These are phyloP conservation scores for Temnothorax ravouxi DNA, from an alignment of 2,888 invertebrate species.

Conservation along the genomic window DNA sequence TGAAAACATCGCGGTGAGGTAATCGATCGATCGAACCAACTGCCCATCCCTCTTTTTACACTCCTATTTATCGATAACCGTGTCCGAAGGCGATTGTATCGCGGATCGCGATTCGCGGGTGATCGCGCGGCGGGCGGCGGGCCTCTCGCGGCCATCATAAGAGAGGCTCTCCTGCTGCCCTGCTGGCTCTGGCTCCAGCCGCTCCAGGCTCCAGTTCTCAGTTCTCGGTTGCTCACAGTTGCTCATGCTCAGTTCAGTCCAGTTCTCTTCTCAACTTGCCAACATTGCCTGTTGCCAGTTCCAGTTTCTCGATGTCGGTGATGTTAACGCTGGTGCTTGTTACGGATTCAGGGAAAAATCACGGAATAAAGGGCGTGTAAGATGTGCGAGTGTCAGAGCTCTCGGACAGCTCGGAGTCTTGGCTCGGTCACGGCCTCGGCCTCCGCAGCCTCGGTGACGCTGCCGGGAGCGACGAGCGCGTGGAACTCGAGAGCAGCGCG, in stretches of 20 bases:
- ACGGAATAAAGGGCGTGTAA: conserved; percentile 71
- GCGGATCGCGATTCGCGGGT: neutral
- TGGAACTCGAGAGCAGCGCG: conserved; percentile 56
- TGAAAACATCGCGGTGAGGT: conserved; percentile 22
- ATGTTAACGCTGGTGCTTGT: neutral
- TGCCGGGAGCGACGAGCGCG: conserved; percentile 66
- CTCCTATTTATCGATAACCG: conserved; percentile 23
- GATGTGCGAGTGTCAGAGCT: conserved; percentile 74
- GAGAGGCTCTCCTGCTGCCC: neutral
- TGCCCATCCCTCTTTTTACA: conserved; percentile 23
- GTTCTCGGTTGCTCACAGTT: neutral
- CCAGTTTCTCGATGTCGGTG: neutral
- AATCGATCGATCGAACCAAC: conserved; percentile 21
- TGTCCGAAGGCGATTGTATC: conserved; percentile 18
- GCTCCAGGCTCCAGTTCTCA: too few relatives aligned
- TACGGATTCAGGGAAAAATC: neutral
- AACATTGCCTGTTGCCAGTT: too few relatives aligned
- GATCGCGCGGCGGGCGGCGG: too few relatives aligned
- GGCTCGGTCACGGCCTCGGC: conserved; percentile 60
- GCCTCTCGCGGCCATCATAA: conserved; percentile 11
- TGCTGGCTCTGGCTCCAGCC: too few relatives aligned
- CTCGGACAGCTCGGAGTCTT: conserved; percentile 62
- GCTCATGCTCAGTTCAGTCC: too few relatives aligned
- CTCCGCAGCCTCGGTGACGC: conserved; percentile 70
- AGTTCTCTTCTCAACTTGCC: too few relatives aligned